Base-by-base conservation (phyloP, 2,113 vertebrate genomes). In the Paratilapia polleni region DNA sequence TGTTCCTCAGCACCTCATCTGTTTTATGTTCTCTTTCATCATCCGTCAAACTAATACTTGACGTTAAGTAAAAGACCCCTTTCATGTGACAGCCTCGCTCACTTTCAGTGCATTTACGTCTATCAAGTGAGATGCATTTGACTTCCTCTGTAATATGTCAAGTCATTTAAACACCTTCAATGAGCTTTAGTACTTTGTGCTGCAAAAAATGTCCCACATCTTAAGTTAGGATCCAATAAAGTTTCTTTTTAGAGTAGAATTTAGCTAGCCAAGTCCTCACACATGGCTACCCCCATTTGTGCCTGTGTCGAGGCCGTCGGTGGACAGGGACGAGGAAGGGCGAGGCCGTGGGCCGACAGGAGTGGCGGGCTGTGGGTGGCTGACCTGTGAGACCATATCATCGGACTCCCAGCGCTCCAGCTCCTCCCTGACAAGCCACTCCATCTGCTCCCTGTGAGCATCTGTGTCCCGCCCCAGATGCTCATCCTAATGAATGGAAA, bases 321-420 rank as follows among this genome's bases (percentile, higher is more conserved):
- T 87, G 52, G 98, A 99, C 93, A 98, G 96, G 1, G 98, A 97
- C 12, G 98, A 99, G 1, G 98, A 91, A 0, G 97, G 94, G 0
- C 94, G 97, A 4, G 97, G 88, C 4, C 96, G 97, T 0, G 94
- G 90, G 6, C 96, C 96, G 5, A 95, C 77, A 0, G 96, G 96
- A 0, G 96, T 96, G 47, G 96, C 94, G 1, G 95, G 95, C 61
- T 96, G 82, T 0, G 94, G 92, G 2, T 97, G 98, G 91, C 97
- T 97, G 84, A 96, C 94, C 66, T 98, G 98, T 1, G 98, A 97
- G 4, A 94, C 95, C 0, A 96, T 91, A 1, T 98, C 98, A 1
- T 99, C 98, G 0, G 97, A 98, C 74, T 99, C 98, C 97, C 98
- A 99, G 38, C 97, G 96, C 68, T 99, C 97, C 92, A 99, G 81